Percentiles rank a stretch among this genome's conserved stretches.
Evolutionary conservation across 2,797 vertebrate genomes (phyloP).

Genomic region (Pygocentrus nattereri): DNA sequence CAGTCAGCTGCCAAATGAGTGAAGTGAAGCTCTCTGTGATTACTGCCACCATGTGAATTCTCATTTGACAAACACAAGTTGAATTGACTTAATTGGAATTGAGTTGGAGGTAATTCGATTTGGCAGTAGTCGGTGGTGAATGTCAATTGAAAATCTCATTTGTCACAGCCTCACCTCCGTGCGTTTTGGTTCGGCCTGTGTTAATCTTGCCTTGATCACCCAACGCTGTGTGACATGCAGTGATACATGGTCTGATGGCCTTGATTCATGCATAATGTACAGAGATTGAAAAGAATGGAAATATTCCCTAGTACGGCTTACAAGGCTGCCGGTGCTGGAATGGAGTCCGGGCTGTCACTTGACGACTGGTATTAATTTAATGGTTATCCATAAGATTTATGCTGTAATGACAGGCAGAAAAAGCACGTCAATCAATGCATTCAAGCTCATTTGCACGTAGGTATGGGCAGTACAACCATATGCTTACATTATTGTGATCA

Average conservation of each 20-base stretch:
- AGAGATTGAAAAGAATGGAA: neutral
- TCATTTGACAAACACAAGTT: neutral
- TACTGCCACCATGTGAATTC: neutral
- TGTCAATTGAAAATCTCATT: slow-evolving; percentile 24
- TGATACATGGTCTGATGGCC: slow-evolving; percentile 1
- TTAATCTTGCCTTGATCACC: slow-evolving; percentile 2
- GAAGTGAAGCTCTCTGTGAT: neutral
- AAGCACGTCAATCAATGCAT: no score
- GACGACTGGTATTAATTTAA: neutral
- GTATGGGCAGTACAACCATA: no score
- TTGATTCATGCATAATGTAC: neutral
- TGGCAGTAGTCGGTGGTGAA: neutral
- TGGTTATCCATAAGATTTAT: neutral
- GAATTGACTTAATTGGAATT: slow-evolving; percentile 31
- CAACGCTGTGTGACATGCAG: neutral
- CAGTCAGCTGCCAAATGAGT: neutral
- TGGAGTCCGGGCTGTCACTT: neutral
- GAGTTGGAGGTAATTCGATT: slow-evolving; percentile 5
- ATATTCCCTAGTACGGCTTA: neutral
- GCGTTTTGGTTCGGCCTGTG: neutral
- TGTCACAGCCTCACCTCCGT: slow-evolving; percentile 2
- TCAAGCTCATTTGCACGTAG: no score
- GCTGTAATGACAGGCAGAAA: neutral
- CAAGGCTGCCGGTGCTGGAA: neutral
- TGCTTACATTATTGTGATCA: no score